phyloP scores from a whole-genome alignment of 2,113 vertebrate species.

The Taxidea taxus region DNA sequence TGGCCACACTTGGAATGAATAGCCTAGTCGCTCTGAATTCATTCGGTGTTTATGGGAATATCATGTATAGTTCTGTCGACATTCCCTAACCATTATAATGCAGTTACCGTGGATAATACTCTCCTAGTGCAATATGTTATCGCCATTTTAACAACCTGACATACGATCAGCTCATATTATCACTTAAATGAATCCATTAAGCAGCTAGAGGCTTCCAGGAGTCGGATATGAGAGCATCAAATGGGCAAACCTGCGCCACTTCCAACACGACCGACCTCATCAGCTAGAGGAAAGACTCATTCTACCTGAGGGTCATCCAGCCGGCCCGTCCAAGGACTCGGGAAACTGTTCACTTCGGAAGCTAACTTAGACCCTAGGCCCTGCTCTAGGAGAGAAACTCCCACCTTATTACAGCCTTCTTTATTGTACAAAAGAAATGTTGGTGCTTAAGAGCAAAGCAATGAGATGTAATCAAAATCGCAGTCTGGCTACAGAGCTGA shows the following conservation, averaged over 20 bases:
- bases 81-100: constrained; percentile 48
- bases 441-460: background rate
- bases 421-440: background rate
- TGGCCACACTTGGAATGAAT: background rate
- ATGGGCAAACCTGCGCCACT: constrained; percentile 7
- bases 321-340: background rate
- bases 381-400: background rate
- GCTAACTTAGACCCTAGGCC: background rate
- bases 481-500: background rate
- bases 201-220: constrained; percentile 68
- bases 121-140: constrained; percentile 67
- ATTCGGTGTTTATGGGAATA: background rate
- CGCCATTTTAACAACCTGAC: constrained; percentile 79
- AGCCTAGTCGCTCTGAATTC: accelerated
- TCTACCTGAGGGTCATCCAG: background rate
- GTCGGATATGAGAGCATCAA: constrained; percentile 11
- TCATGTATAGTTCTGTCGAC: constrained; percentile 11
- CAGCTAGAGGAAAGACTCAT: background rate
- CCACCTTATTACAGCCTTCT: background rate
- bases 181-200: constrained; percentile 76
- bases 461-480: constrained; percentile 15
- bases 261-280: background rate
- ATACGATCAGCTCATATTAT: constrained; percentile 71
- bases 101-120: constrained; percentile 57
- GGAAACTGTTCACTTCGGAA: background rate